phyloP scores from a whole-genome alignment of 2,113 vertebrate genomes.

The Brevimyrus niger region DNA sequence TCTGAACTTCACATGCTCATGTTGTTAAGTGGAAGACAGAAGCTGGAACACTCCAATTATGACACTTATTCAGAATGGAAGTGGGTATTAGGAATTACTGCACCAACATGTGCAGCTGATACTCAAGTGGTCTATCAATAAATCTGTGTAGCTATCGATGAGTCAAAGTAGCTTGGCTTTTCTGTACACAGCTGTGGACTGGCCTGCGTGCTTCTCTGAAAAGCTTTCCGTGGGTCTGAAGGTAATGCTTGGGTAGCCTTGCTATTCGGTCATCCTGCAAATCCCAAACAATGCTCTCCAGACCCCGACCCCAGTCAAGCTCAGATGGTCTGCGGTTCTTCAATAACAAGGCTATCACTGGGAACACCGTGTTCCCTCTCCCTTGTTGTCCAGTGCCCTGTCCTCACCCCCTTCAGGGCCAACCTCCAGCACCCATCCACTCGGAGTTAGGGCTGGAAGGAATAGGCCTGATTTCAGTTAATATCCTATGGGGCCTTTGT shows the following conservation, averaged over 20 bases:
- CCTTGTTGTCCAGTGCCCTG: not conserved
- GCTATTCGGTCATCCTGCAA: not conserved
- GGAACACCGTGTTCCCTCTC: not conserved
- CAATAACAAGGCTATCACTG: not conserved
- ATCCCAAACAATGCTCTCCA: not conserved
- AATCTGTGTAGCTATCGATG: not conserved
- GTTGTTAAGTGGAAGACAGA: not conserved
- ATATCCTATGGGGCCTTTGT: not conserved
- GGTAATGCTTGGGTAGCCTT: not conserved
- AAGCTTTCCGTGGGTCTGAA: not conserved
- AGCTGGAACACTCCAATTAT: not conserved
- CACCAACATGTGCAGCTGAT: not conserved
- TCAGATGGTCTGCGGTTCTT: not conserved
- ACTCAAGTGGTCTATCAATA: not conserved
- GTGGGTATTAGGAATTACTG: not conserved
- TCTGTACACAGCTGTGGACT: not conserved
- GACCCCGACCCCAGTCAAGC: not conserved
- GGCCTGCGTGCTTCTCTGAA: not conserved
- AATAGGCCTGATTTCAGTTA: not conserved
- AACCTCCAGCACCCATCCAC: not conserved
- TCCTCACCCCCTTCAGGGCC: not conserved
- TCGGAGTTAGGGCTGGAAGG: not conserved
- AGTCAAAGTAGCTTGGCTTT: not conserved
- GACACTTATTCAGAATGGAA: not conserved
- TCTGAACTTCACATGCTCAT: constrained; percentile 1